These are phyloP conservation scores for Petrolisthes cinctipes DNA, from an alignment of 2,888 invertebrate species.

Conservation along the genomic window DNA sequence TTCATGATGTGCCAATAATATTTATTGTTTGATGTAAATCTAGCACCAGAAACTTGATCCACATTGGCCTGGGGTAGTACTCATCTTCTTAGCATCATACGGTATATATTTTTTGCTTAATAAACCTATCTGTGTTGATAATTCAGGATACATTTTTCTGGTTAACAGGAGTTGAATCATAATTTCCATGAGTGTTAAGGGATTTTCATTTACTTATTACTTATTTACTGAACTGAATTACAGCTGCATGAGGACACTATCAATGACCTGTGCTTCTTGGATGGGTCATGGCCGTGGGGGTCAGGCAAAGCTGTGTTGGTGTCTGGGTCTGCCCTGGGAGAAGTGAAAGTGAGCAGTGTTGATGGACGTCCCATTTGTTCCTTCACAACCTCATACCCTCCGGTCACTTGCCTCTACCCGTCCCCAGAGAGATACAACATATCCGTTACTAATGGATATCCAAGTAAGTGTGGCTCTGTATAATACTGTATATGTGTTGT, in stretches of 20 bases:
- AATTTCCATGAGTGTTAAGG: background rate
- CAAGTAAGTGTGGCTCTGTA: conserved; percentile 30
- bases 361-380: conserved; percentile 48
- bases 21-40: no score
- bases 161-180: background rate
- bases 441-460: conserved; percentile 37
- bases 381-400: conserved; percentile 41
- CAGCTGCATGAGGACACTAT: conserved; percentile 56
- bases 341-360: conserved; percentile 69
- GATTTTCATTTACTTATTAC: background rate
- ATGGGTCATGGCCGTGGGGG: conserved; percentile 72
- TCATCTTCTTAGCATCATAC: no score
- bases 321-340: conserved; percentile 71
- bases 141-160: no score
- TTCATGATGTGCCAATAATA: no score
- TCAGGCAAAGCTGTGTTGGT: conserved; percentile 70
- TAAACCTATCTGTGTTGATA: no score
- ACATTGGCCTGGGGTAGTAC: no score
- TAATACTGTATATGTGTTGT: background rate
- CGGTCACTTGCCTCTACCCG: conserved; percentile 67
- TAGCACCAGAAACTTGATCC: no score
- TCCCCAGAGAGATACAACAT: conserved; percentile 68
- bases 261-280: conserved; percentile 71
- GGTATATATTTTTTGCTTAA: no score
- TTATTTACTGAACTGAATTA: background rate